A percentile compares a stretch with the other conserved stretches of the same genome.
These are phyloP conservation scores for Rallus crepitans DNA, from an alignment of 2,797 vertebrate species.

Conservation along the genomic window DNA sequence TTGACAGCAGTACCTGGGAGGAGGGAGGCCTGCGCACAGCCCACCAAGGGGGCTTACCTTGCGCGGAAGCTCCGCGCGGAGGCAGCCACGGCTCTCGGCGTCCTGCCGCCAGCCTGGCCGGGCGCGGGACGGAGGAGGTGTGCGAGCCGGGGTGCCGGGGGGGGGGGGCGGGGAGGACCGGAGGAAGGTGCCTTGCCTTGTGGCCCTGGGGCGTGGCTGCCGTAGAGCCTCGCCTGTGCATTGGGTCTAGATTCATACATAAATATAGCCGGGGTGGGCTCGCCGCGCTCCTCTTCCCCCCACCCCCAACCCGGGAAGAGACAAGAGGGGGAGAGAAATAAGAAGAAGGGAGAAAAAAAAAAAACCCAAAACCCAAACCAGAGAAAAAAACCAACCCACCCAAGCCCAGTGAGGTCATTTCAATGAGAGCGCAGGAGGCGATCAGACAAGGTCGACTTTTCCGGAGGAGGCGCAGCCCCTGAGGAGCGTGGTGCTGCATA, in stretches of 20 bases:
- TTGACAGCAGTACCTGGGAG: not conserved
- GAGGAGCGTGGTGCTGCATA: conserved; percentile 59
- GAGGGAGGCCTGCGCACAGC: not conserved
- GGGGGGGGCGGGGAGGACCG: not conserved
- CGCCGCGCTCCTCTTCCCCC: not conserved
- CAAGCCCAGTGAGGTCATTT: conserved; percentile 74
- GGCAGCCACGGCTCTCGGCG: not conserved
- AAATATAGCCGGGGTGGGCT: conserved; percentile 27
- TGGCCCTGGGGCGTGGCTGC: conserved; percentile 52
- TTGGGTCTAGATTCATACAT: conserved; percentile 33
- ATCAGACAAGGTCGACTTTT: conserved; percentile 73
- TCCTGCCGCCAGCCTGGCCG: not conserved
- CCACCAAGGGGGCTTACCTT: not conserved
- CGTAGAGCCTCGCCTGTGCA: not conserved
- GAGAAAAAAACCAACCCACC: too few species aligned
- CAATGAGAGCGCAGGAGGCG: conserved; percentile 74
- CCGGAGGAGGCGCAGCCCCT: conserved; percentile 42
- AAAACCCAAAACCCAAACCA: too few species aligned
- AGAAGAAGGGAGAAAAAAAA: not conserved
- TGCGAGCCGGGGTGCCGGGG: not conserved
- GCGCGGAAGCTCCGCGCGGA: too few species aligned
- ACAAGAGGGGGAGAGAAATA: not conserved
- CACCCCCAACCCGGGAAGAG: not conserved
- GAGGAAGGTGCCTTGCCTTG: not conserved
- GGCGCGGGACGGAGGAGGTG: not conserved